Base-by-base conservation (phyloP, 2,888 invertebrate species). In the Brachyptera risi region DNA sequence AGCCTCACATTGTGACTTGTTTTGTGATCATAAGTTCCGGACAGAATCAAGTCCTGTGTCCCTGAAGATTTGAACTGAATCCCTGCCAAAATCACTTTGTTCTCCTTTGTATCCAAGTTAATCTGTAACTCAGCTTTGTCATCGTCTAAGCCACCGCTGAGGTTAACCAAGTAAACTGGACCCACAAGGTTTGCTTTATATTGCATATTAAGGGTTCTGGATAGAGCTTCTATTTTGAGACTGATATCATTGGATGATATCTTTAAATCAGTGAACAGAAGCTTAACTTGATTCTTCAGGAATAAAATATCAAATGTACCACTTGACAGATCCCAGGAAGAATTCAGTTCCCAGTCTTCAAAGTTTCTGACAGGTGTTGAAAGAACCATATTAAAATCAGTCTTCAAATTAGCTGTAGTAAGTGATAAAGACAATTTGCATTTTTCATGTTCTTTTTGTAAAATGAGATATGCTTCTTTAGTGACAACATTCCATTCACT, bases 1-100 rank as follows among this genome's bases (percentile, higher is more conserved):
- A 65, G 40, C 7, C 26, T 23, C 11, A 63, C 13, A n/a, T 62
- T 51, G 15, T 65, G 63, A 3, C 40, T 57, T 3, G 42, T 23
- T 24, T 58, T 38, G 9, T 61, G 51, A 1, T 57, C 56, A 59
- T 68, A 67, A 9, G 58, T 47, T 7, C 66, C 68, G 38, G 44
- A 49, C 15, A 65, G 51, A 31, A 50, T 31, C 13, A 67, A 35
- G 5, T 66, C 61, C 9, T 63, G 42, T 54, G 66, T 66, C 68
- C 68, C 68, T 3, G 69, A 69, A 1, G 66, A 61, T 3, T 38
- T 59, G 0, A 68, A 38, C 7, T 47, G 49, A 1, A 63, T 62
- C 66, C 62, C 65, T 1, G 68, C 26, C 27, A 64, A 60, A 4
- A 63, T 62, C 7, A 62, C 42, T 7, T 37, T 49, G 7, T 61